A percentile compares a stretch with the other conserved stretches of the same genome.
Conservation (phyloP, 2,888 invertebrate genomes). For the Busseola fusca region DNA sequence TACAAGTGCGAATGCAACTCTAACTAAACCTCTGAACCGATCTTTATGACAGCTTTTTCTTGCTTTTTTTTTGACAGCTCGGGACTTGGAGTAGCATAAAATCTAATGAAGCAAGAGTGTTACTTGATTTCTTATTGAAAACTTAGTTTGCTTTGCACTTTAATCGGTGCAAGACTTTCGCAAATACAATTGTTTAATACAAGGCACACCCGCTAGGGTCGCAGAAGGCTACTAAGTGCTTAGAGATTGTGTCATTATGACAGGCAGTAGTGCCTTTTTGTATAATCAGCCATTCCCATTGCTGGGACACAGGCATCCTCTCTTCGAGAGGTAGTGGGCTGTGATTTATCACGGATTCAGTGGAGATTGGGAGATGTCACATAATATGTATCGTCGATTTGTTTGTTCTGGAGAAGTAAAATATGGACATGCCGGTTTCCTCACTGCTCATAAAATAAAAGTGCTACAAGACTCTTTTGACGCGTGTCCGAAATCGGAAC, state of each 20-base stretch:
- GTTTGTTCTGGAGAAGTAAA: too few relatives aligned
- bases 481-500: background rate
- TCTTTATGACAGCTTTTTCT: background rate
- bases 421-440: too few relatives aligned
- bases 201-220: conserved; percentile 1
- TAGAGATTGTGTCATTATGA: background rate
- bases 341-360: too few relatives aligned
- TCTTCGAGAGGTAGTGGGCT: too few relatives aligned
- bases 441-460: background rate
- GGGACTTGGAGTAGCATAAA: background rate
- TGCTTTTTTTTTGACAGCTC: background rate
- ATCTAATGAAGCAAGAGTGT: too few relatives aligned
- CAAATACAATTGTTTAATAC: conserved; percentile 3
- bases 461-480: background rate
- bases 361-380: too few relatives aligned
- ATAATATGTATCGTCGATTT: too few relatives aligned
- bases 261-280: background rate
- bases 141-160: background rate
- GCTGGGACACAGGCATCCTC: too few relatives aligned
- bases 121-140: background rate
- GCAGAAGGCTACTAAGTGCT: background rate
- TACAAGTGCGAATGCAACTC: background rate
- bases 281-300: too few relatives aligned
- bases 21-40: background rate
- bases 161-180: conserved; percentile 6